Evolutionary conservation across 1,140 invertebrate genomes (phyloP).

Genomic region (Caenorhabditis tropicalis): DNA sequence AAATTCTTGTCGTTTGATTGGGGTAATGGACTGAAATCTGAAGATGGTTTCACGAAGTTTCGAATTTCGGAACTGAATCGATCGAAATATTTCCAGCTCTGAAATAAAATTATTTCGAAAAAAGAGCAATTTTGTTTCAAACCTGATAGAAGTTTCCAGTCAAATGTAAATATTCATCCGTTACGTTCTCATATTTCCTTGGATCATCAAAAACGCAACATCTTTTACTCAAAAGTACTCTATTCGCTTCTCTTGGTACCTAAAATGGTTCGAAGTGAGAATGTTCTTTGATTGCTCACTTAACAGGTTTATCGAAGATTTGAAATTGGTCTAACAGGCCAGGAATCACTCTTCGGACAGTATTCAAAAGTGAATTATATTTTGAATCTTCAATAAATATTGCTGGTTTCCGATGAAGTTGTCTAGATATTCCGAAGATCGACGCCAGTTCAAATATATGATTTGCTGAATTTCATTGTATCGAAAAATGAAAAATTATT

Average conservation of each 20-base stretch:
- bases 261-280: not conserved
- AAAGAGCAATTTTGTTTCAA: not conserved
- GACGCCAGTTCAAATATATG: not conserved
- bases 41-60: not conserved
- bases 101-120: not conserved
- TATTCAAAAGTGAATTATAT: not conserved
- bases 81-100: conserved; percentile 2
- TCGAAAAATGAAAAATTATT: not conserved
- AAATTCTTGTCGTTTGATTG: not conserved
- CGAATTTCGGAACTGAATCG: not conserved
- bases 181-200: not conserved
- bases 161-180: not conserved
- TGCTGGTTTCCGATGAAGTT: not conserved
- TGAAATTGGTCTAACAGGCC: not conserved
- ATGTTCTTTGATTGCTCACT: no score
- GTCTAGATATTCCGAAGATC: not conserved
- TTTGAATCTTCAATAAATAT: not conserved
- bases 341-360: not conserved
- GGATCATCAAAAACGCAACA: not conserved
- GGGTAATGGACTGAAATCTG: not conserved
- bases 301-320: not conserved
- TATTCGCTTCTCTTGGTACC: not conserved
- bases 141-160: not conserved
- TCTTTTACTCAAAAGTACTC: not conserved
- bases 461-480: no score